phyloP scores from a whole-genome alignment of 2,113 vertebrate genomes.

The Pavo muticus region DNA sequence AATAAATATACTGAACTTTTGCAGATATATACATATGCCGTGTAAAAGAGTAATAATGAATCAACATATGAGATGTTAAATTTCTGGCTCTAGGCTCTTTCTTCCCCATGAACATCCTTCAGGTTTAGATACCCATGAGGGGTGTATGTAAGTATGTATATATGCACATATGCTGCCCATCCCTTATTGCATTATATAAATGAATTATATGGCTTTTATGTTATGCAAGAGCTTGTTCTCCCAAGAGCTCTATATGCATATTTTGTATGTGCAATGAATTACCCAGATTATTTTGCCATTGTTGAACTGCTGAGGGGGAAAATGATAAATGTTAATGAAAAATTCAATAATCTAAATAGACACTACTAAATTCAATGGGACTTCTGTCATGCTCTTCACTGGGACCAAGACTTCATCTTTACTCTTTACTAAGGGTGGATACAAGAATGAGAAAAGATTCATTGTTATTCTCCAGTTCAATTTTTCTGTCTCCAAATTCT shows the following conservation, averaged over 20 bases:
- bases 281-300: neutral
- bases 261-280: slow-evolving; percentile 48
- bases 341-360: slow-evolving; percentile 4
- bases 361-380: neutral
- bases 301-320: slow-evolving; percentile 10
- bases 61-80: neutral
- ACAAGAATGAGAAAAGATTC: neutral
- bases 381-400: neutral
- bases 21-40: neutral
- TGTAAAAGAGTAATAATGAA: neutral
- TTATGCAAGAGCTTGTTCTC: slow-evolving; percentile 47
- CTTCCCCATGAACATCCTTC: neutral
- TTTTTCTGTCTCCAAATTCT: neutral
- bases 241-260: slow-evolving; percentile 19
- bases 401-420: neutral
- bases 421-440: neutral
- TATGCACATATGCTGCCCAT: slow-evolving; percentile 17
- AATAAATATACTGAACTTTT: slow-evolving; percentile 8
- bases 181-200: neutral
- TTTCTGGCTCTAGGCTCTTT: neutral
- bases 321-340: slow-evolving; percentile 54
- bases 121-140: neutral
- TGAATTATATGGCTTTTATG: slow-evolving; percentile 29
- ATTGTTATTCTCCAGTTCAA: neutral
- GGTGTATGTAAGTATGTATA: neutral